Percentiles rank a stretch among this genome's conserved stretches.
Conservation (phyloP, 2,797 vertebrate genomes). For the Sarcoramphus papa region DNA sequence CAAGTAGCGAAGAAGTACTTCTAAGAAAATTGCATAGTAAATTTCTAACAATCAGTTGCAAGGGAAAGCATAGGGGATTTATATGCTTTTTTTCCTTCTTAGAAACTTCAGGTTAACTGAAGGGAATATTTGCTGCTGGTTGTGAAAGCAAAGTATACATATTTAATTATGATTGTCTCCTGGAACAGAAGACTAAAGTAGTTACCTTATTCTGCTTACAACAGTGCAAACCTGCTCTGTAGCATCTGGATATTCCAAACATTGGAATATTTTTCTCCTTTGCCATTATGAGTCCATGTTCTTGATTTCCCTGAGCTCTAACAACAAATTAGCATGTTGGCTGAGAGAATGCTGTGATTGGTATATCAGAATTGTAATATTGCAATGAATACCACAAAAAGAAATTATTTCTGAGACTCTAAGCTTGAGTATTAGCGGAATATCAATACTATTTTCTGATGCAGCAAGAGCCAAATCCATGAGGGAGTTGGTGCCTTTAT, state of each 20-base stretch:
- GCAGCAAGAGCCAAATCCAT: neutral
- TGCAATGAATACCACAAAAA: neutral
- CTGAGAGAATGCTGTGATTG: neutral
- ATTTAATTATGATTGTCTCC: neutral
- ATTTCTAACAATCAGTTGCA: neutral
- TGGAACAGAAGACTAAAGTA: neutral
- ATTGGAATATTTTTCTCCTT: neutral
- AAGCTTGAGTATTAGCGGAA: neutral
- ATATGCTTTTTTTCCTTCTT: neutral
- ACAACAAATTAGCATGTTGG: neutral
- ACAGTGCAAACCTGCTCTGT: neutral
- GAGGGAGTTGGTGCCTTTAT: neutral
- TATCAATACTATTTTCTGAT: neutral
- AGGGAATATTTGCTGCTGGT: slow-evolving; percentile 5
- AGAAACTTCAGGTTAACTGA: neutral
- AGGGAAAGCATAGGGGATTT: neutral
- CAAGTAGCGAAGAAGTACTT: neutral
- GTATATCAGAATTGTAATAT: neutral
- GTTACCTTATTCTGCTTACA: neutral
- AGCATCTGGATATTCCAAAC: neutral
- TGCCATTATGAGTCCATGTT: neutral
- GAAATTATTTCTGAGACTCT: neutral
- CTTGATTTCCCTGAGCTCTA: neutral
- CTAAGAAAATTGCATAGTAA: neutral
- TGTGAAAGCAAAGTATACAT: neutral